Evolutionary conservation across 2,888 invertebrate species (phyloP).

Genomic region (Neelides folsomi): DNA sequence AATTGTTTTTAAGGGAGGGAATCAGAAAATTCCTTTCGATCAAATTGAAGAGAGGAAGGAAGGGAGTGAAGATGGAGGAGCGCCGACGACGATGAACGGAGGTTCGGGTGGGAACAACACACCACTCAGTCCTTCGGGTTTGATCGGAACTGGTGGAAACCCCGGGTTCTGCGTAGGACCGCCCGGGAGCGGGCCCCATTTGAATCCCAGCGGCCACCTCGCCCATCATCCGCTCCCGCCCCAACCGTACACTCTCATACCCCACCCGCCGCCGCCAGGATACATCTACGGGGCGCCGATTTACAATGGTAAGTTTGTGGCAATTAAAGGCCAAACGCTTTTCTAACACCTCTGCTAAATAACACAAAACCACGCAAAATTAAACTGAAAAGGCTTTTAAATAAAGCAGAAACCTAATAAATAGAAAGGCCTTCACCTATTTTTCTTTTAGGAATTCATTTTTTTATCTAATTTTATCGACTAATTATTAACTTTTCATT

Average conservation of each 20-base stretch:
- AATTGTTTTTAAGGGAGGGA: too few relatives aligned
- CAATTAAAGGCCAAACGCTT: too few relatives aligned
- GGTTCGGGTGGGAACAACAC: neutral
- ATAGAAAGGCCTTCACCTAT: too few relatives aligned
- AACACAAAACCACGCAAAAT: too few relatives aligned
- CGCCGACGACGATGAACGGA: neutral
- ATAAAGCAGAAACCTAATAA: too few relatives aligned
- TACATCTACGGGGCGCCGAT: constrained; percentile 44
- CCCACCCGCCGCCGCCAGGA: constrained; percentile 39
- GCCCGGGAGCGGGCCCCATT: constrained; percentile 1
- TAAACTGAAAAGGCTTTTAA: too few relatives aligned
- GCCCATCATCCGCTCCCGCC: constrained; percentile 7
- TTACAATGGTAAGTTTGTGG: constrained; percentile 37
- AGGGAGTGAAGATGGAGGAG: neutral
- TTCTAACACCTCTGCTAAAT: too few relatives aligned
- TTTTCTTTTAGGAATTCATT: too few relatives aligned
- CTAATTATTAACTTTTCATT: too few relatives aligned
- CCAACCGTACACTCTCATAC: constrained; percentile 34
- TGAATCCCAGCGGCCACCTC: neutral
- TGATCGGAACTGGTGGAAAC: neutral
- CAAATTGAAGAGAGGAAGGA: neutral
- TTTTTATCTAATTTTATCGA: too few relatives aligned
- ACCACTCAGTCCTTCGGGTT: neutral
- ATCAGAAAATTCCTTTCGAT: too few relatives aligned
- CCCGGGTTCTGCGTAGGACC: neutral